Evolutionary conservation across 2,113 vertebrate genomes (phyloP).

Genomic region (Hippoglossus stenolepis): DNA sequence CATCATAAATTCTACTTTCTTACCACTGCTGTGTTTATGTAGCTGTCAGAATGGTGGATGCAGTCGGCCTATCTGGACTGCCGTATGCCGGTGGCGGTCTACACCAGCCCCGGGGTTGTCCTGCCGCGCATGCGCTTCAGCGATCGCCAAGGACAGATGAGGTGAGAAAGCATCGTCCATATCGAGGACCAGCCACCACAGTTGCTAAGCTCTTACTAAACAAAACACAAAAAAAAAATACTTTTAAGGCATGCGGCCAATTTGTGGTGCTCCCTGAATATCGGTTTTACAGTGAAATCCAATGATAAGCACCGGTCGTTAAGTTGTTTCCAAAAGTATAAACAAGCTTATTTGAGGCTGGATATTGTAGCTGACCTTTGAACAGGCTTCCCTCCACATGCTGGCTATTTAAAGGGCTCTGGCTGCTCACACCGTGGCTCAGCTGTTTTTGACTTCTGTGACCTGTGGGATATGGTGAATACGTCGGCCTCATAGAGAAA

Average conservation of each 20-base stretch:
- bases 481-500: constrained; percentile 8
- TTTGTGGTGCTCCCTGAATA: neutral
- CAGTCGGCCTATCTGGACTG: constrained; percentile 95
- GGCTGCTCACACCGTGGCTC: constrained; percentile 57
- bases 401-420: constrained; percentile 76
- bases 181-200: constrained; percentile 6
- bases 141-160: constrained; percentile 96
- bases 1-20: neutral
- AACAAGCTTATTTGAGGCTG: constrained; percentile 41
- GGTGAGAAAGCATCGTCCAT: constrained; percentile 80
- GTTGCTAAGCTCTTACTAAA: neutral
- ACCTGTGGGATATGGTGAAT: constrained; percentile 54
- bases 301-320: neutral
- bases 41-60: constrained; percentile 99
- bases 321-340: constrained; percentile 23
- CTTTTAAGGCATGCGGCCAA: neutral
- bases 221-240: neutral
- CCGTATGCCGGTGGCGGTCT: constrained; percentile 92
- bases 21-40: constrained; percentile 17
- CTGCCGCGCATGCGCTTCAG: constrained; percentile 93
- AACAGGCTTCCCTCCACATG: constrained; percentile 73
- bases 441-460: constrained; percentile 72
- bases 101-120: constrained; percentile 91
- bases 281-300: neutral
- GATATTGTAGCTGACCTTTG: constrained; percentile 79